Base-by-base conservation (phyloP, 2,888 invertebrate genomes). In the Penaeus monodon region DNA sequence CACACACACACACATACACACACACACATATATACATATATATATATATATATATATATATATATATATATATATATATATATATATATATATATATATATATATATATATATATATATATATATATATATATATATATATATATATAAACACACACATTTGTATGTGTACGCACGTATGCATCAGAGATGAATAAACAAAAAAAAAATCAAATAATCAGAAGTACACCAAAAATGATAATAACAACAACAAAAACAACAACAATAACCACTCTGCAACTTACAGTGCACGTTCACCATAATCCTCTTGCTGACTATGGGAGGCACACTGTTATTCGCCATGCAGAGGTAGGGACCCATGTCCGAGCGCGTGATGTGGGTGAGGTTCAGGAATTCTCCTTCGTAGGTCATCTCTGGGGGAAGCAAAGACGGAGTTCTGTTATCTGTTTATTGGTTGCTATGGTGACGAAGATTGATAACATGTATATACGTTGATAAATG, bases 271-370 rank as follows among this genome's bases (percentile, higher is more conserved):
- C 44, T 17, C 14, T 17, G 1, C 79, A n/a, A 89, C 89, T 89
- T 27, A 89, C 89, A 89, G 27, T 87, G 87, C 27, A 89, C 89
- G 33, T 89, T 79, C 17, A 89, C 86, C 81, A 87, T 87, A 27
- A 89, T 89, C 22, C 89, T 29, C 64, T 89, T 89, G 85, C 86
- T 86, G 20, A 87, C 87, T 20, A 84, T 79, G 20, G 89, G 89
- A 2, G 89, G 87, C 20, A 89, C 89, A n/a, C 68, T 81, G 74
- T 89, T 89, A 76, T 89, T 89, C 29, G 89, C 89, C 33, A 89
- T 89, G 64, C 89, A 89, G 38, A 89, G 82, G 84, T 89, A 89
- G 2, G 89, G 89, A 0, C 89, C 87, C 89, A 89, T 89, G 80
- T 89, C 89, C 0, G 87, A 87, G 20, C 89, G 68, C 4, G 89